Base-by-base conservation (phyloP, 2,888 invertebrate genomes). In the Ligdia adustata region DNA sequence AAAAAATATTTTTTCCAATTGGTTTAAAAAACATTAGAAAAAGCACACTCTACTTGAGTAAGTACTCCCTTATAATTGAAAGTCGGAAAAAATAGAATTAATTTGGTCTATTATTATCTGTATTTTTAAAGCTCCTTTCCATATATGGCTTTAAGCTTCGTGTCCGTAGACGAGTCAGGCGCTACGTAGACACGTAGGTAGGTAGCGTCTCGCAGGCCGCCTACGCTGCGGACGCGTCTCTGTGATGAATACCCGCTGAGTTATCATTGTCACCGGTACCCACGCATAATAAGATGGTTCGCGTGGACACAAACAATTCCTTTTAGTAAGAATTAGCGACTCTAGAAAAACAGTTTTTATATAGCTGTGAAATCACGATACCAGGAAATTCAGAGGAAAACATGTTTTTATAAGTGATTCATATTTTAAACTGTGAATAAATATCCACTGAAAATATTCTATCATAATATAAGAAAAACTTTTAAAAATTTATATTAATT, bases 201-300 rank as follows among this genome's bases (percentile, higher is more conserved):
- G 55, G 51, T 44, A 57, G 47, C 58, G 60, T 65, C 57, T 47
- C 70, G 65, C 60, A 65, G 44, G 35, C 49, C 53, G 54, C 68
- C 66, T 60, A 59, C 66, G 63, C 57, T 59, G 12, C 38, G 48
- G 59, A 42, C 63, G 57, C 55, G 59, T 53, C 57, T 47, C 57
- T 59, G 55, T 52, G 60, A 50, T 72, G 75, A 74, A 65, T 63
- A 69, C 62, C 54, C 72, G 83, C 60, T 82, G 84, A 87, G 71
- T 79, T 84, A 75, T 82, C 81, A 82, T 76, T 86, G 85, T 87
- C 85, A 69, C 72, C 82, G 52, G 53, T 55, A 55, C 82, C 82
- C 76, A 79, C 84, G 78, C 77, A 33, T 22, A 16, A 50, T 51
- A 26, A n/a, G 41, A 20, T 37, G 28, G 33, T 34, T 12, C 32